Evolutionary conservation across 2,888 invertebrate species (phyloP).

Genomic region (Linnaemya vulpina): DNA sequence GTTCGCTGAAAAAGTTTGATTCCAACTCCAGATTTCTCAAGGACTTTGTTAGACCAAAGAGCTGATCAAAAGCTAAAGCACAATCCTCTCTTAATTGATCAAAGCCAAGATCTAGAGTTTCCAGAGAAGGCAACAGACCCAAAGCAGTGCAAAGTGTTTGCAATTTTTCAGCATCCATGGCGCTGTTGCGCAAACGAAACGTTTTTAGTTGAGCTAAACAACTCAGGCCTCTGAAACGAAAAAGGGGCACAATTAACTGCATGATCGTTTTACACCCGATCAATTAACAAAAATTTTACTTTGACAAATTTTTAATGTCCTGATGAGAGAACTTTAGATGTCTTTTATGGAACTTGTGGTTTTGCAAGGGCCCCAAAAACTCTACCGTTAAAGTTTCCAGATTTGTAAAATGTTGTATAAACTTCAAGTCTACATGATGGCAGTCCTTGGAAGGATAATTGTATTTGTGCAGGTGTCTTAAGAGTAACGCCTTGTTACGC

Average conservation of each 20-base stretch:
- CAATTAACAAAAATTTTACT: conserved; percentile 65
- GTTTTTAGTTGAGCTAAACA: conserved; percentile 73
- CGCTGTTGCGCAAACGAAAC: conserved; percentile 79
- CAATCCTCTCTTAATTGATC: conserved; percentile 78
- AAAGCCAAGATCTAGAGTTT: conserved; percentile 77
- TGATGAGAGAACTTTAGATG: conserved; percentile 78
- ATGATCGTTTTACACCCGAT: neutral
- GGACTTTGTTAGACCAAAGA: conserved; percentile 72
- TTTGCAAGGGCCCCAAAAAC: conserved; percentile 77
- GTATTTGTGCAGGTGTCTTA: conserved; percentile 68
- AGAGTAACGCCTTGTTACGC: conserved; percentile 74
- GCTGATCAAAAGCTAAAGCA: conserved; percentile 72
- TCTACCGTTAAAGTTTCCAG: conserved; percentile 76
- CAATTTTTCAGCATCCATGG: conserved; percentile 77
- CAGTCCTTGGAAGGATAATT: conserved; percentile 78
- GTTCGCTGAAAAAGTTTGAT: conserved; percentile 74
- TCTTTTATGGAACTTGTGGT: conserved; percentile 75
- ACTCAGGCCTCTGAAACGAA: conserved; percentile 73
- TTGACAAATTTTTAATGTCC: conserved; percentile 76
- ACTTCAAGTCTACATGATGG: conserved; percentile 78
- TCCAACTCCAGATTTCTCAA: conserved; percentile 76
- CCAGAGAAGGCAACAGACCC: conserved; percentile 72
- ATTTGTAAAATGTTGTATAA: conserved; percentile 76
- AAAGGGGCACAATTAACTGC: neutral
- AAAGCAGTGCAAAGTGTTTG: conserved; percentile 74